Conservation (phyloP, 2,797 vertebrate genomes). For the Tangara arthus region DNA sequence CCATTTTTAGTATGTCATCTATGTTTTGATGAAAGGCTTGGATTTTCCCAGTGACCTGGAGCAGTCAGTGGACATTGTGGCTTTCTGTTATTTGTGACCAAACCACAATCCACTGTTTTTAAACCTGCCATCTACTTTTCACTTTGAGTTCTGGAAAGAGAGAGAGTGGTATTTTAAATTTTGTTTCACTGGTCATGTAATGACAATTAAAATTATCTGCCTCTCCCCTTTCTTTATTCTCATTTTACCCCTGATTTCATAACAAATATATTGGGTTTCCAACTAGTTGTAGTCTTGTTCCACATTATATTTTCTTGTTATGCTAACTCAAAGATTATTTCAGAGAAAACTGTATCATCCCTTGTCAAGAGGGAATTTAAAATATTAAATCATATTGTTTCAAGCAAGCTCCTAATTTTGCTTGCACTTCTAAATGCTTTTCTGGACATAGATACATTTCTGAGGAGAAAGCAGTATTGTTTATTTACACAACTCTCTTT, state of each 20-base stretch:
- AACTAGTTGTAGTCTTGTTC: neutral
- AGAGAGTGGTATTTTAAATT: neutral
- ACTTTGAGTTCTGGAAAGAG: neutral
- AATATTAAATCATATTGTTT: neutral
- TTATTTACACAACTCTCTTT: conserved; percentile 6
- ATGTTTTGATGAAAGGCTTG: conserved; percentile 12
- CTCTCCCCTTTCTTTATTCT: neutral
- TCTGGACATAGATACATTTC: neutral
- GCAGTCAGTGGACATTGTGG: conserved; percentile 17
- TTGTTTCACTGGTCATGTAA: neutral
- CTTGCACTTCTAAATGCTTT: neutral
- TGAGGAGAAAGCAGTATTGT: neutral
- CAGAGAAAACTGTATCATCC: neutral
- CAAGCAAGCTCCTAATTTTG: neutral
- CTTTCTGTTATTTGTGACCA: conserved; percentile 1
- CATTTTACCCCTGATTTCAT: neutral
- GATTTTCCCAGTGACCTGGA: conserved; percentile 25
- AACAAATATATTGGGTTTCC: neutral
- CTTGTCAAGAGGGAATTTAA: neutral
- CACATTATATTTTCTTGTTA: neutral
- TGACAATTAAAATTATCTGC: neutral
- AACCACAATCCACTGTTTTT: conserved; percentile 10
- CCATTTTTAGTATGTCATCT: neutral
- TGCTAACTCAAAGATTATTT: neutral
- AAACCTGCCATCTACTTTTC: neutral